Conservation (phyloP, 2,797 vertebrate species). For the Onychomys arenicola region DNA sequence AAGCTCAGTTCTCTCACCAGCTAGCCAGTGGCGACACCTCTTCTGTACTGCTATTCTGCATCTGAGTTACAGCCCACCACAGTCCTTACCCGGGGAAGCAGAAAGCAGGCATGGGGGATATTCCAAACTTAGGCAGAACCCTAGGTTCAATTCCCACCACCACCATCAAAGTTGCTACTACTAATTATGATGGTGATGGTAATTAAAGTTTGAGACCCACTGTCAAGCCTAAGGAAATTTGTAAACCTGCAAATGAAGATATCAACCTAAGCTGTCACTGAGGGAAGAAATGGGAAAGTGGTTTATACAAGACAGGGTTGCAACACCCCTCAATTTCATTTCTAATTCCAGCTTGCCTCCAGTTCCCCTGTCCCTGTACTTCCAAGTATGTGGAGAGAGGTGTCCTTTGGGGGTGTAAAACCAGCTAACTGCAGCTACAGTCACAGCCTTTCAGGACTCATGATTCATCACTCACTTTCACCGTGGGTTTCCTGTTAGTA, state of each 20-base stretch:
- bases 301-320: neutral
- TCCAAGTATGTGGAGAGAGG: neutral
- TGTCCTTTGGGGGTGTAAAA: neutral
- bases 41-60: neutral
- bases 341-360: neutral
- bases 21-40: neutral
- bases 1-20: neutral
- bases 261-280: neutral
- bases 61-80: neutral
- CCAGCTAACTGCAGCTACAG: neutral
- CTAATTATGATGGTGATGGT: neutral
- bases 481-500: neutral
- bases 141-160: neutral
- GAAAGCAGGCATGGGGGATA: neutral
- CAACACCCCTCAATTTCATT: neutral
- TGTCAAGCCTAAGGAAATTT: constrained; percentile 16
- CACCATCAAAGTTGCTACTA: neutral
- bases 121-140: neutral
- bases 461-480: neutral
- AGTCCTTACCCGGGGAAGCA: rapidly evolving
- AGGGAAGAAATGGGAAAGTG: neutral
- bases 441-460: neutral
- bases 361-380: neutral
- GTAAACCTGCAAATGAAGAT: neutral
- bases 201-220: neutral